A percentile compares a stretch with the other conserved stretches of the same genome.
Conservation (phyloP, 2,113 vertebrate species). For the Procavia capensis region DNA sequence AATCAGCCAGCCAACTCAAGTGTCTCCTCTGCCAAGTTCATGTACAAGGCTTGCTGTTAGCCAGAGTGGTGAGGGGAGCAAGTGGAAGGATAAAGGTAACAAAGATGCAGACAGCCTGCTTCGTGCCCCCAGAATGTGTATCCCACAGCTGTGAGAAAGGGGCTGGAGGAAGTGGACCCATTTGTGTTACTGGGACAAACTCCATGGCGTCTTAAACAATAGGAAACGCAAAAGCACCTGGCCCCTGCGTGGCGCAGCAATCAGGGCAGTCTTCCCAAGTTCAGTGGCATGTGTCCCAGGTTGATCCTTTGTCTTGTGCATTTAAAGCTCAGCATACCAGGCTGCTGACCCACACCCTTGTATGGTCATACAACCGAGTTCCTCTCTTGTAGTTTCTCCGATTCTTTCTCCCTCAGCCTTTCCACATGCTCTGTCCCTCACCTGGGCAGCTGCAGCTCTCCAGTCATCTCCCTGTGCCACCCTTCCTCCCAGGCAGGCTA, state of each 20-base stretch:
- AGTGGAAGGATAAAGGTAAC: neutral
- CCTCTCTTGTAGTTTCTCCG: neutral
- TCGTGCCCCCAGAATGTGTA: neutral
- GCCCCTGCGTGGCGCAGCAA: neutral
- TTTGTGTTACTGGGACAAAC: neutral
- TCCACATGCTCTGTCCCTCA: accelerated
- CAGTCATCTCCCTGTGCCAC: neutral
- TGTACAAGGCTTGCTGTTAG: neutral
- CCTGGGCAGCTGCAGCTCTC: neutral
- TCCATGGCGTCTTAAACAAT: neutral
- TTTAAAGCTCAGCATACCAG: neutral
- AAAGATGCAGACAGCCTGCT: neutral
- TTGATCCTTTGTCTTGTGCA: neutral
- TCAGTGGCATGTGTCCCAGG: neutral
- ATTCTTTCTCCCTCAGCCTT: neutral
- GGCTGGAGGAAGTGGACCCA: neutral
- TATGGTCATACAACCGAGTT: neutral
- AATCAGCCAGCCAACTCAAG: neutral
- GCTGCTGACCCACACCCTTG: accelerated
- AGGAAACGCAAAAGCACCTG: neutral
- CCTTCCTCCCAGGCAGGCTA: neutral
- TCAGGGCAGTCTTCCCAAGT: neutral
- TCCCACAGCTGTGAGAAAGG: neutral
- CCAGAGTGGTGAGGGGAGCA: neutral
- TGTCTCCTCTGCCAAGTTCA: neutral